These are phyloP conservation scores for Campoletis raptor DNA, from an alignment of 2,888 invertebrate species.

Conservation along the genomic window DNA sequence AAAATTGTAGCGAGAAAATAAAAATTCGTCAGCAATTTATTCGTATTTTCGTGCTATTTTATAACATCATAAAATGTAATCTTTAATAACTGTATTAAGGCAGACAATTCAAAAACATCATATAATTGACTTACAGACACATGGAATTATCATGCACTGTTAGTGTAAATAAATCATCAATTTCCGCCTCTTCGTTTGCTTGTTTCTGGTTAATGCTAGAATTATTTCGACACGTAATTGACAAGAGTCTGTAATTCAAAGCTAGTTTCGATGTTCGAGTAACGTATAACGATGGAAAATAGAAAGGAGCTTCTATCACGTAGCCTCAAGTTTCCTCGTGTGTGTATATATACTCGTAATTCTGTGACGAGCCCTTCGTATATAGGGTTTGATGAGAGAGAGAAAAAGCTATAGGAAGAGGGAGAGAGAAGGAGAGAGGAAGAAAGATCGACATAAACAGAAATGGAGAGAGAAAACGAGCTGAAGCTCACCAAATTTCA, in stretches of 20 bases:
- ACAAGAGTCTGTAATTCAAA: conserved; percentile 22
- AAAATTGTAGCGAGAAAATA: background rate
- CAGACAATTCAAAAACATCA: background rate
- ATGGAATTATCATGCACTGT: background rate
- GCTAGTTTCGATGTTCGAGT: conserved; percentile 12
- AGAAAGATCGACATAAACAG: conserved; percentile 12
- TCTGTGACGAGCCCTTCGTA: conserved; percentile 13
- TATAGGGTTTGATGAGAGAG: background rate
- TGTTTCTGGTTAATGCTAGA: background rate
- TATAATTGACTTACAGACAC: background rate
- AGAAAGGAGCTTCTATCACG: conserved; percentile 45
- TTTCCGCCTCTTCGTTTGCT: background rate
- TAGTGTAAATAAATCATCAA: conserved; percentile 1
- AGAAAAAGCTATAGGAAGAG: background rate
- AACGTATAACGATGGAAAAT: conserved; percentile 37
- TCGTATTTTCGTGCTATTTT: background rate
- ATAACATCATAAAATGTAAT: background rate
- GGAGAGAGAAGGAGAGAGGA: conserved; percentile 21
- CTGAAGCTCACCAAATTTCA: conserved; percentile 48
- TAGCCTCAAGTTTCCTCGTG: conserved; percentile 43
- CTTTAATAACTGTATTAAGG: background rate
- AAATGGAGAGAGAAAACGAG: conserved; percentile 20
- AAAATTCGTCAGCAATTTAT: background rate
- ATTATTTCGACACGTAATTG: conserved; percentile 26
- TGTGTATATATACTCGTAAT: conserved; percentile 22